Evolutionary conservation across 1,140 invertebrate species (phyloP).

Genomic region (Condylostylus longicornis): DNA sequence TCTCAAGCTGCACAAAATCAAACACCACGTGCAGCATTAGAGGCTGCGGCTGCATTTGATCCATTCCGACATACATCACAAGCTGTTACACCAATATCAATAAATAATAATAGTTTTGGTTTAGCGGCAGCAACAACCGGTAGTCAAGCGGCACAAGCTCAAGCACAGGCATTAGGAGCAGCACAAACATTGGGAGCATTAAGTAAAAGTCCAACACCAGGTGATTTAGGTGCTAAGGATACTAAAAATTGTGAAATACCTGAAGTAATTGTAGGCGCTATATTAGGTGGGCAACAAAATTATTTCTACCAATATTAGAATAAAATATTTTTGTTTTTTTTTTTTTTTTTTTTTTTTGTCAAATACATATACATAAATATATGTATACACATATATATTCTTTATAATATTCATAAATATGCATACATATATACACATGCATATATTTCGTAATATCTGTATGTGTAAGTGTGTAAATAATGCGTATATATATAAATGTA

Average conservation of each 20-base stretch:
- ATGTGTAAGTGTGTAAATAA: too few relatives aligned
- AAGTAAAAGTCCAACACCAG: constrained; percentile 72
- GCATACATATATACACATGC: background rate
- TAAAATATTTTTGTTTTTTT: background rate
- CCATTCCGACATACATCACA: constrained; percentile 52
- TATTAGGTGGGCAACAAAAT: constrained; percentile 53
- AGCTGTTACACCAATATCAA: constrained; percentile 48
- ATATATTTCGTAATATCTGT: too few relatives aligned
- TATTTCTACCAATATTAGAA: constrained; percentile 24
- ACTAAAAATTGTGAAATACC: constrained; percentile 85
- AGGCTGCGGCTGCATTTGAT: constrained; percentile 47
- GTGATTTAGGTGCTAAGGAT: constrained; percentile 55
- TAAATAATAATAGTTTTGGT: constrained; percentile 61
- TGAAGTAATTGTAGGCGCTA: constrained; percentile 90
- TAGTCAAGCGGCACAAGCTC: constrained; percentile 50
- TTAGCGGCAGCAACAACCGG: constrained; percentile 48
- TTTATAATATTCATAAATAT: background rate
- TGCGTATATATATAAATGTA: too few relatives aligned
- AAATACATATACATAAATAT: constrained; percentile 1
- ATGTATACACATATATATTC: background rate
- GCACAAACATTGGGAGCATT: constrained; percentile 61
- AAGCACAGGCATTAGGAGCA: constrained; percentile 62
- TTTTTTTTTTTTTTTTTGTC: constrained; percentile 1
- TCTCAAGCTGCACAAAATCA: constrained; percentile 39
- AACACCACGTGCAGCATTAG: constrained; percentile 47